phyloP scores from a whole-genome alignment of 2,113 vertebrate genomes.

The Silurus asotus region DNA sequence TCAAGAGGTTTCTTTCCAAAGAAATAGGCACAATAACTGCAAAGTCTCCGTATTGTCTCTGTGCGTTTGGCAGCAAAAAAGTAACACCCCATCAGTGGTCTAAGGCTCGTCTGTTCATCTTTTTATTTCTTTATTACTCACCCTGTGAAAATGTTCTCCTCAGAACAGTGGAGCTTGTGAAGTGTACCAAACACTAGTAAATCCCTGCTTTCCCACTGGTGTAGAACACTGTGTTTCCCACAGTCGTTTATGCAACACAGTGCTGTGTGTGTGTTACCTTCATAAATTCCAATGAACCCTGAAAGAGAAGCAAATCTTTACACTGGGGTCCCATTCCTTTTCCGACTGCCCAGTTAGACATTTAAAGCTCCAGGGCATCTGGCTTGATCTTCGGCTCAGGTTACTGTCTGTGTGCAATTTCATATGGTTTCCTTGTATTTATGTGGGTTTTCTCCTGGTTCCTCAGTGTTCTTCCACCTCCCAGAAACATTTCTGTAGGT shows the following conservation, averaged over 20 bases:
- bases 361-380: not conserved
- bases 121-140: not conserved
- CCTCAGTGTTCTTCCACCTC: not conserved
- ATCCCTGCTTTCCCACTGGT: not conserved
- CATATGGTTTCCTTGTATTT: not conserved
- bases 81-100: conserved; percentile 36
- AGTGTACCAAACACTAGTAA: not conserved
- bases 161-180: not conserved
- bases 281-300: not conserved
- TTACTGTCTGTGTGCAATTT: not conserved
- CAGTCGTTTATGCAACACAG: conserved; percentile 4
- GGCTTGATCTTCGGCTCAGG: not conserved
- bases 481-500: not conserved
- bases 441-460: not conserved
- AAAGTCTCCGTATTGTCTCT: conserved; percentile 36
- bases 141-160: conserved; percentile 1
- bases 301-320: not conserved
- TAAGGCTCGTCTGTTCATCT: conserved; percentile 3
- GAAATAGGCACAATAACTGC: conserved; percentile 27
- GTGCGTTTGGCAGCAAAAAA: conserved; percentile 39
- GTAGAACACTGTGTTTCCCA: not conserved
- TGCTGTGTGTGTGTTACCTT: not conserved
- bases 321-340: not conserved
- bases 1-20: conserved; percentile 15
- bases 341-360: not conserved